Conservation (phyloP, 1,140 invertebrate genomes). For the Leptopilina boulardi region DNA sequence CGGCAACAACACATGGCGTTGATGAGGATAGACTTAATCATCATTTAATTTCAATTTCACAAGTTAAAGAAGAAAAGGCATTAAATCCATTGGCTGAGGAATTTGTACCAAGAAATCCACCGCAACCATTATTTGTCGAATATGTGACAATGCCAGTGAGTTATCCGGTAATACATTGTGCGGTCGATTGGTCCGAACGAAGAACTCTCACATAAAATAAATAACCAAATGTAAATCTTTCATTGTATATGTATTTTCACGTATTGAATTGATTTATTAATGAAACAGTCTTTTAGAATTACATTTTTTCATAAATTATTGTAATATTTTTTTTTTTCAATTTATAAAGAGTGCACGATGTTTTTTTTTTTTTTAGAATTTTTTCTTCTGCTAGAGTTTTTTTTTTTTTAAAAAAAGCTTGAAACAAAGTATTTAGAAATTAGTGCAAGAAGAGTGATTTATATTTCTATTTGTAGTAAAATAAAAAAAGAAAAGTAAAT, state of each 20-base stretch:
- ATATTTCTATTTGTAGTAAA: constrained; percentile 29
- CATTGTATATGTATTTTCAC: neutral
- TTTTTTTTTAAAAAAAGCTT: neutral
- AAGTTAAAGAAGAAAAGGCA: constrained; percentile 84
- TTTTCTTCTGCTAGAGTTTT: neutral
- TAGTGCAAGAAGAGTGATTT: constrained; percentile 29
- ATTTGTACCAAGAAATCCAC: constrained; percentile 82
- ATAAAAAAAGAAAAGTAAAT: too few relatives aligned
- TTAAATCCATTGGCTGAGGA: constrained; percentile 90
- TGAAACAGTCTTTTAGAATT: constrained; percentile 11
- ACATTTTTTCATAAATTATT: neutral
- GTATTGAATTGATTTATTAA: neutral
- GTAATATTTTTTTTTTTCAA: neutral
- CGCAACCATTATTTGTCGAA: constrained; percentile 58
- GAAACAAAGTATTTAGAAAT: neutral
- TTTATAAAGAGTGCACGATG: neutral
- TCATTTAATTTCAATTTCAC: constrained; percentile 36
- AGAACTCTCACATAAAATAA: neutral
- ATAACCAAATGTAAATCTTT: neutral
- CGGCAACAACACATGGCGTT: constrained; percentile 86
- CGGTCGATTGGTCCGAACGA: constrained; percentile 27
- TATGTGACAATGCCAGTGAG: constrained; percentile 55
- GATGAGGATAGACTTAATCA: constrained; percentile 63
- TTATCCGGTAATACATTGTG: constrained; percentile 53
- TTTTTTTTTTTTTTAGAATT: constrained; percentile 13